phyloP scores from a whole-genome alignment of 2,888 invertebrate species.

The Chirona hameri region DNA sequence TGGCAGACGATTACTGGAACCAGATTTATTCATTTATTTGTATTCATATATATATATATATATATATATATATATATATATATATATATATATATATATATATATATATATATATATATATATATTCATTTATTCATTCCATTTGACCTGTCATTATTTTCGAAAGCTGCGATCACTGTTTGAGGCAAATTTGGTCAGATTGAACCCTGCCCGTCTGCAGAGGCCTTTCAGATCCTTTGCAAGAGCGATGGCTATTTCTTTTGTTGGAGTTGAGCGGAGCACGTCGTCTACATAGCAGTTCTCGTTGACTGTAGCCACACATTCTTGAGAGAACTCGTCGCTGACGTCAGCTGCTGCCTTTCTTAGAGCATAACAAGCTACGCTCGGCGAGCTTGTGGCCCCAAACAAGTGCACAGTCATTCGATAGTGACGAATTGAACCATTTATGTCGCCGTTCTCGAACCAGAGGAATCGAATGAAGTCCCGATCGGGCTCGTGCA shows the following conservation, averaged over 20 bases:
- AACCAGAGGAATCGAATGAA: not conserved
- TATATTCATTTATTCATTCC: no score
- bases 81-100: no score
- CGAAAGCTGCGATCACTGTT: not conserved
- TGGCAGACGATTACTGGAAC: no score
- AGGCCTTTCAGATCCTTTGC: not conserved
- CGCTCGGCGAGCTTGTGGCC: not conserved
- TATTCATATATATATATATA: no score
- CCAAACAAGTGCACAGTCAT: not conserved
- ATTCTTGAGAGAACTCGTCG: not conserved
- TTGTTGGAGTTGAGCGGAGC: not conserved
- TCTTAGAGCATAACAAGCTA: not conserved
- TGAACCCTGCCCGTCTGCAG: not conserved
- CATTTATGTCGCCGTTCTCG: not conserved
- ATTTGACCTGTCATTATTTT: no score
- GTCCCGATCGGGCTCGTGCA: not conserved
- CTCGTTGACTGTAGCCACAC: not conserved
- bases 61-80: no score
- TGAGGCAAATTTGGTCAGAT: not conserved
- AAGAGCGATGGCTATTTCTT: not conserved
- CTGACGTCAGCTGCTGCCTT: not conserved
- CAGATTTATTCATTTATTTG: no score
- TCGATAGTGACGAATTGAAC: not conserved
- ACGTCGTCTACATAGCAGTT: not conserved
- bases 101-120: no score